Conservation (phyloP, 2,113 vertebrate species). For the Ochotona princeps region DNA sequence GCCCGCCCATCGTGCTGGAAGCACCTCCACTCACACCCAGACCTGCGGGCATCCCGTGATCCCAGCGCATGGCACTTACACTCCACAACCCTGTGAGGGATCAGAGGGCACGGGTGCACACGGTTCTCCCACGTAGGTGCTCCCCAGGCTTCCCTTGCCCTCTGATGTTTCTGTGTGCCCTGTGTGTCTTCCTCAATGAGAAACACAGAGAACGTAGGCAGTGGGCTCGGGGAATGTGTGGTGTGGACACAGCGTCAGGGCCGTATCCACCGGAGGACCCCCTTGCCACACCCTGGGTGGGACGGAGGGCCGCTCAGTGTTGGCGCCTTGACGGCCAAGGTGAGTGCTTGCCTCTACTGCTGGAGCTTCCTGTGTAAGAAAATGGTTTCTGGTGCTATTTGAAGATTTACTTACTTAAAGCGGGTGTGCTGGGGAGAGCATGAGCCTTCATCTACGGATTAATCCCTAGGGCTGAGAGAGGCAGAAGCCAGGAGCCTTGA, state of each 20-base stretch:
- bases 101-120: fast-evolving
- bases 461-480: too few relatives aligned
- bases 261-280: not conserved
- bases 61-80: too few relatives aligned
- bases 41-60: too few relatives aligned
- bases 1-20: too few relatives aligned
- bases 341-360: too few relatives aligned
- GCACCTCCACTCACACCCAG: too few relatives aligned
- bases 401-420: not conserved
- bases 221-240: too few relatives aligned
- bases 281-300: not conserved
- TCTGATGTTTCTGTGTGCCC: not conserved
- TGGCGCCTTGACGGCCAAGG: fast-evolving
- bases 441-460: too few relatives aligned
- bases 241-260: fast-evolving
- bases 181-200: not conserved
- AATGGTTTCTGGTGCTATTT: not conserved
- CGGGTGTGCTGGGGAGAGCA: too few relatives aligned
- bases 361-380: not conserved
- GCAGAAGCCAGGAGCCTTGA: too few relatives aligned
- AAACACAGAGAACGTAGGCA: not conserved
- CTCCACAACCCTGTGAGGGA: too few relatives aligned
- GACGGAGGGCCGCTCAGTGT: fast-evolving
- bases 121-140: not conserved
- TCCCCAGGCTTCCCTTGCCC: not conserved